A percentile compares a stretch with the other conserved stretches of the same genome.
phyloP scores from a whole-genome alignment of 1,140 invertebrate genomes.

The Tetramorium parvispinum region DNA sequence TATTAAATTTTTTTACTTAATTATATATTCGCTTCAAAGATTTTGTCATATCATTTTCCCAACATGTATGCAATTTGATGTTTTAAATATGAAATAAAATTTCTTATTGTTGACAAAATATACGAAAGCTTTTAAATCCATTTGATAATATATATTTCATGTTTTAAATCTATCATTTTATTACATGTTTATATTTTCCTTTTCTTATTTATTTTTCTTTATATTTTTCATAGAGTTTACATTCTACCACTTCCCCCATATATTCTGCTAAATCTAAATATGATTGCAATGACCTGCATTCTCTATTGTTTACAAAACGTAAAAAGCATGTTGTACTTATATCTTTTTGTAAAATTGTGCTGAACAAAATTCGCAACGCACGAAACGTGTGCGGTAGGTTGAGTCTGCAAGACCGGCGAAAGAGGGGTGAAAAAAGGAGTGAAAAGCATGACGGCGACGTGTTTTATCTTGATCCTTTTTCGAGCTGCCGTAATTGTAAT shows the following conservation, averaged over 20 bases:
- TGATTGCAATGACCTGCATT: background rate
- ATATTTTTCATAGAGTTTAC: background rate
- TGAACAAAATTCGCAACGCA: conserved; percentile 12
- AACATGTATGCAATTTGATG: background rate
- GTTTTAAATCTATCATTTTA: background rate
- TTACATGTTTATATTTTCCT: background rate
- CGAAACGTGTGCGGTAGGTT: background rate
- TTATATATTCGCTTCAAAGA: background rate
- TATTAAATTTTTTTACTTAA: background rate
- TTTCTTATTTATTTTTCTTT: background rate
- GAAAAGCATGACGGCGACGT: conserved; percentile 1
- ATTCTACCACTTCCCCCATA: background rate
- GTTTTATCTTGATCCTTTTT: conserved; percentile 46
- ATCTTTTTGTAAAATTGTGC: background rate
- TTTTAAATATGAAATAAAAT: background rate
- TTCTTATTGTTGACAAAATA: background rate
- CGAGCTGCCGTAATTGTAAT: conserved; percentile 18
- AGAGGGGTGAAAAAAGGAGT: background rate
- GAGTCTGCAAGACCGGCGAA: conserved; percentile 18
- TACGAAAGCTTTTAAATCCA: background rate
- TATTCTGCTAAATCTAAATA: background rate
- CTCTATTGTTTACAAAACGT: background rate
- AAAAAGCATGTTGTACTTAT: background rate
- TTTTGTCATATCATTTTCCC: background rate
- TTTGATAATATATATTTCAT: background rate